Base-by-base conservation (phyloP, 2,113 vertebrate genomes). In the Donacobius atricapilla region DNA sequence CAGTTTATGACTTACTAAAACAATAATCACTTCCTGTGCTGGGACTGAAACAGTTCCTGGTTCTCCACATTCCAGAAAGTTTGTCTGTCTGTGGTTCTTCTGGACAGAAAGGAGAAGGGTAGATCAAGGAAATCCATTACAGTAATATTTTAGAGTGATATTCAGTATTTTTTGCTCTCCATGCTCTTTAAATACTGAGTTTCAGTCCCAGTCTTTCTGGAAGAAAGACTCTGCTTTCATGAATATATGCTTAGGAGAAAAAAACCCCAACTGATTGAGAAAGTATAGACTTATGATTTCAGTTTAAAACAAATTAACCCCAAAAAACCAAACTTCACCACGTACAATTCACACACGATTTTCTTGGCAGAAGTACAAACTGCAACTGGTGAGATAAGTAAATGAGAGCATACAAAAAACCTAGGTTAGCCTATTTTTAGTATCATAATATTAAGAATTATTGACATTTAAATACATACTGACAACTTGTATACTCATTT, bases 21-120 rank as follows among this genome's bases (percentile, higher is more conserved):
- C 60, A 96, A 93, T 80, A 81, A 96, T 58, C 66, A 90, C 84
- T 91, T 95, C 90, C 76, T 86, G 71, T 5, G 13, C 31, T 79
- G 40, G 21, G 80, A 93, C 40, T 72, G 56, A 94, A 96, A 90
- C 48, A 69, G 60, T 69, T 93, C 86, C 89, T 89, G 45, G 65
- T 75, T 54, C 61, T 92, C 53, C 51, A 48, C 73, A 90, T 57
- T 92, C 48, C 82, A 91, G 65, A 56, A 92, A 28, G 64, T 64
- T 40, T 11, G 45, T 87, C 90, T 60, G 60, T 71, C 25, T 75
- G 47, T 66, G 54, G 31, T 58, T 94, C 64, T 87, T 91, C 60
- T 51, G 44, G 64, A 87, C 27, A 83, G 35, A 88, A 89, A 77
- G 56, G 22, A 94, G 42, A 89, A 82, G 66, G 23, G 40, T 18